phyloP scores from a whole-genome alignment of 2,797 vertebrate genomes.

The Peromyscus eremicus region DNA sequence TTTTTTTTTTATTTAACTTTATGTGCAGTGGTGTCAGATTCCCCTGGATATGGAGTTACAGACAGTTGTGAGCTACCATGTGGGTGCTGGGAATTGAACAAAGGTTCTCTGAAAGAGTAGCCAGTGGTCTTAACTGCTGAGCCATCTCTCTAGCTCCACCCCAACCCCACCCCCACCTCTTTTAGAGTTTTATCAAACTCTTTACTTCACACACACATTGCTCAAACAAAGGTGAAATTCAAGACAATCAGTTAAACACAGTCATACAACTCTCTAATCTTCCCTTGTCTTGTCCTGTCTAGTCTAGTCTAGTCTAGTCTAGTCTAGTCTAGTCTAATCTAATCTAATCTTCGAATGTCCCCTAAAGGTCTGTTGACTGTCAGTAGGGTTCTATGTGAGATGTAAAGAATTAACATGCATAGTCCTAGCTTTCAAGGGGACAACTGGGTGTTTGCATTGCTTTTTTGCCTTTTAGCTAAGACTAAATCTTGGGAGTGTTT shows the following conservation, averaged over 20 bases:
- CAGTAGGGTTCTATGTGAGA: not conserved
- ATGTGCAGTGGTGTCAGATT: not conserved
- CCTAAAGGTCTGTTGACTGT: not conserved
- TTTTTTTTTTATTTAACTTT: not conserved
- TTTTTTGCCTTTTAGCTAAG: not conserved
- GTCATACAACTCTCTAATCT: not conserved
- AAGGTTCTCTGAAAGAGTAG: not conserved
- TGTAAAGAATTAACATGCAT: not conserved
- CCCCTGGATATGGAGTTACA: not conserved
- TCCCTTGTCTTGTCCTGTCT: not conserved
- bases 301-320: no score
- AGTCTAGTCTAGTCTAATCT: no score
- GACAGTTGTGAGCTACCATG: not conserved
- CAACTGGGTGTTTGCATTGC: not conserved
- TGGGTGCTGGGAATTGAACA: not conserved
- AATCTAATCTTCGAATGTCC: not conserved
- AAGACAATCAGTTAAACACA: not conserved
- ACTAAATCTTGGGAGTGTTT: not conserved
- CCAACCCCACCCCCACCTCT: not conserved
- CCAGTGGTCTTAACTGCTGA: not conserved
- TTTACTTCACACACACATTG: conserved; percentile 4
- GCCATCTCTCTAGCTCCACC: not conserved
- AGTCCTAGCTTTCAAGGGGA: not conserved
- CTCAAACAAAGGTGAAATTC: not conserved
- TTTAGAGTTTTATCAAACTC: conserved; percentile 15